These are phyloP conservation scores for Nymphalis polychloros DNA, from an alignment of 2,888 invertebrate genomes.

Conservation along the genomic window DNA sequence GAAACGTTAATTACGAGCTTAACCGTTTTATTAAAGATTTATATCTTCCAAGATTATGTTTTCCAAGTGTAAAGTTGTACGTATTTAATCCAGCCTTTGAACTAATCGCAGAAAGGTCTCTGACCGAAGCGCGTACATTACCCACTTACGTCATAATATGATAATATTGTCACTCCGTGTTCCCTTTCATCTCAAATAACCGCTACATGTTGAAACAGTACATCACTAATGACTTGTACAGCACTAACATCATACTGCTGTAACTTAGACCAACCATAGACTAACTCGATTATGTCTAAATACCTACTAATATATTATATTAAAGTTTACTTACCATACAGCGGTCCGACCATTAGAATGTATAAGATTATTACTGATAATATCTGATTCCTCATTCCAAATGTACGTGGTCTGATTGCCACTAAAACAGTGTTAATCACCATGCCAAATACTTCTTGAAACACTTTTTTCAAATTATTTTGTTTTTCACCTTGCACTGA, in stretches of 20 bases:
- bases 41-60: not conserved
- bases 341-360: conserved; percentile 74
- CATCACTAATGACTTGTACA: not conserved
- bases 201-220: conserved; percentile 13
- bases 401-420: conserved; percentile 58
- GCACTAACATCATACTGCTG: conserved; percentile 8
- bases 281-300: too few relatives aligned
- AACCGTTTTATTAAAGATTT: not conserved
- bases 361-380: conserved; percentile 66
- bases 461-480: conserved; percentile 47
- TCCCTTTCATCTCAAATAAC: conserved; percentile 24
- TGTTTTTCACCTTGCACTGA: conserved; percentile 41
- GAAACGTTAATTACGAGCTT: not conserved
- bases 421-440: conserved; percentile 72
- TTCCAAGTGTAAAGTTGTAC: conserved; percentile 1
- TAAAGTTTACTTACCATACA: conserved; percentile 65
- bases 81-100: conserved; percentile 21
- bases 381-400: conserved; percentile 64
- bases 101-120: conserved; percentile 29
- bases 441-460: conserved; percentile 59
- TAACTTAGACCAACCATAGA: too few relatives aligned
- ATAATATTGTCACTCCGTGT: conserved; percentile 29
- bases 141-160: conserved; percentile 30
- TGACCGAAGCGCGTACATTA: conserved; percentile 31
- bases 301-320: too few relatives aligned